These are phyloP conservation scores for Corydoras sp. DNA, from an alignment of 2,113 vertebrate genomes.

Conservation along the genomic window DNA sequence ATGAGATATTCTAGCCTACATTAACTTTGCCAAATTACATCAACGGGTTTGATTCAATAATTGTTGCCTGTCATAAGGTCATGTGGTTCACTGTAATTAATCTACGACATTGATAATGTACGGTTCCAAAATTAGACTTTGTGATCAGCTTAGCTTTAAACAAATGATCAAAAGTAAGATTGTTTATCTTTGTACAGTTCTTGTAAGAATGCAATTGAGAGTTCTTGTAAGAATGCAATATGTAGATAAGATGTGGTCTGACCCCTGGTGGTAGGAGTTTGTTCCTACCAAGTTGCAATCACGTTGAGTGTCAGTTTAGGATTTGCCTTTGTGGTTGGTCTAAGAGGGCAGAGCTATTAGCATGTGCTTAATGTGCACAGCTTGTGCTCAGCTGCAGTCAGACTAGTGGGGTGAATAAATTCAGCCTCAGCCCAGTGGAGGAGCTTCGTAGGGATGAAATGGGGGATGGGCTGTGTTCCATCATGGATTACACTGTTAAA, in stretches of 20 bases:
- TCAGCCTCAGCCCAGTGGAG: no score
- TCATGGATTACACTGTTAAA: no score
- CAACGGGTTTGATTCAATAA: slow-evolving; percentile 5
- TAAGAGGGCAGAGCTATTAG: slow-evolving; percentile 19
- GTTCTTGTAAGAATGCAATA: neutral
- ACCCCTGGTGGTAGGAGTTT: slow-evolving; percentile 22
- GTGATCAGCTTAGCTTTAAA: neutral
- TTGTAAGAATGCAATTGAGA: neutral
- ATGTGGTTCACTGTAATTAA: neutral
- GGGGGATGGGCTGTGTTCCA: no score
- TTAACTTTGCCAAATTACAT: slow-evolving; percentile 10
- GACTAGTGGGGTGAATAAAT: no score
- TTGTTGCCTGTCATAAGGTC: slow-evolving; percentile 16
- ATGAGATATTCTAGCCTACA: neutral
- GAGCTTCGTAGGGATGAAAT: no score
- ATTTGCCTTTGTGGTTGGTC: slow-evolving; percentile 10
- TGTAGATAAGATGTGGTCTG: slow-evolving; percentile 4
- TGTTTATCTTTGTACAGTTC: neutral
- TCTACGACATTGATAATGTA: slow-evolving; percentile 3
- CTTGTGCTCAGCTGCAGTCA: neutral
- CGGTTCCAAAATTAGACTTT: slow-evolving; percentile 10
- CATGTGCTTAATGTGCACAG: slow-evolving; percentile 32
- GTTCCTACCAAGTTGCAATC: neutral
- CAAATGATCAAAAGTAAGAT: slow-evolving; percentile 8
- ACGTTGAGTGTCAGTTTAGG: neutral